These are phyloP conservation scores for Neosilurus hyrtlii DNA, from an alignment of 2,797 vertebrate genomes.

Conservation along the genomic window DNA sequence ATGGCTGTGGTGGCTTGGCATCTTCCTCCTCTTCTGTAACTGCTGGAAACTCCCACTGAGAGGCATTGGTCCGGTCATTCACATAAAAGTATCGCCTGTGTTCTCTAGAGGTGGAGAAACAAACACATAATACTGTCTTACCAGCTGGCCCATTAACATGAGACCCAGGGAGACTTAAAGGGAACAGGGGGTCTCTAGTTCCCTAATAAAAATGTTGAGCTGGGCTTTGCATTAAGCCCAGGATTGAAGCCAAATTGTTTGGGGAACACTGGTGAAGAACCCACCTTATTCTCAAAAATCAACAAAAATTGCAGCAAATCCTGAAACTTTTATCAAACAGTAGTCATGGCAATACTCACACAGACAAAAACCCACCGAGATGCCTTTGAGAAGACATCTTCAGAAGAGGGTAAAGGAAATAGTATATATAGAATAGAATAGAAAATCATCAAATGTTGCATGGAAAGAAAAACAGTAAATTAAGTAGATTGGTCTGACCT, in stretches of 20 bases:
- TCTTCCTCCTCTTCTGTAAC: conserved; percentile 85
- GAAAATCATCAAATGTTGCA: conserved; percentile 58
- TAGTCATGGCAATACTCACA: conserved; percentile 69
- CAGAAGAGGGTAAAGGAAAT: conserved; percentile 75
- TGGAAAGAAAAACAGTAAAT: conserved; percentile 77
- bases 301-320: conserved; percentile 55
- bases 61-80: conserved; percentile 91
- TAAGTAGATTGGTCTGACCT: conserved; percentile 99
- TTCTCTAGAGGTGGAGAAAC: conserved; percentile 97
- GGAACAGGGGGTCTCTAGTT: conserved; percentile 62
- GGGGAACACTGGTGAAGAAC: conserved; percentile 70
- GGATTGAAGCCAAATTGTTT: conserved; percentile 65
- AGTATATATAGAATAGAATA: conserved; percentile 72
- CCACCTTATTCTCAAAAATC: conserved; percentile 73
- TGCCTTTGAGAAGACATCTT: conserved; percentile 69
- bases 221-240: conserved; percentile 68
- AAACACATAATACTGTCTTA: conserved; percentile 83
- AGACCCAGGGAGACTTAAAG: conserved; percentile 65
- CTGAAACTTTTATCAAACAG: conserved; percentile 70
- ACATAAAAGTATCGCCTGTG: conserved; percentile 99
- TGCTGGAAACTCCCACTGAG: conserved; percentile 97
- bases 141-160: conserved; percentile 57
- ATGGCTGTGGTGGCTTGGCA: conserved; percentile 68
- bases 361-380: conserved; percentile 72
- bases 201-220: conserved; percentile 61